A percentile compares a stretch with the other conserved stretches of the same genome.
These are phyloP conservation scores for Tachysurus fulvidraco DNA, from an alignment of 2,113 vertebrate species.

Conservation along the genomic window DNA sequence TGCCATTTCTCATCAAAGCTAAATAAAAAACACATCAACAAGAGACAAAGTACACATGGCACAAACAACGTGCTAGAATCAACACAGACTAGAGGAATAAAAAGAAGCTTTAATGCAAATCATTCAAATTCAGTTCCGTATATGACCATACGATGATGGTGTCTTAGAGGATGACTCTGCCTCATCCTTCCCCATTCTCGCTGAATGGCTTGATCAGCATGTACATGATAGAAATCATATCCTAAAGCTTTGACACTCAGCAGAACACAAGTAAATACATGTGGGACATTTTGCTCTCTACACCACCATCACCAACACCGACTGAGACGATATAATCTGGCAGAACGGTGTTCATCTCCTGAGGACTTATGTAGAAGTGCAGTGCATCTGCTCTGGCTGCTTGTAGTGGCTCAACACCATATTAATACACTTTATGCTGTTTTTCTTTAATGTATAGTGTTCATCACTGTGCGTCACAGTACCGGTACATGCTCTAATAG, in stretches of 20 bases:
- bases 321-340: background rate
- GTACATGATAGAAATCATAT: background rate
- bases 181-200: background rate
- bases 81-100: background rate
- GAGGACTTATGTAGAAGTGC: background rate
- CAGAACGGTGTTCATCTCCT: background rate
- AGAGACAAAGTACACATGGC: background rate
- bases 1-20: too few relatives aligned
- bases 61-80: background rate
- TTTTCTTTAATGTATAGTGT: background rate
- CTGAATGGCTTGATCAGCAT: background rate
- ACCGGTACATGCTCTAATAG: slow-evolving; percentile 74
- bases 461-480: slow-evolving; percentile 76
- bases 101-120: background rate
- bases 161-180: background rate
- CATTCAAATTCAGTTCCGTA: background rate
- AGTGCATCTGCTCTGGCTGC: background rate
- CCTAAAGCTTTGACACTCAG: background rate
- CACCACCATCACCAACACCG: background rate
- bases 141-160: background rate
- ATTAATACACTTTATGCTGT: background rate
- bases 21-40: background rate
- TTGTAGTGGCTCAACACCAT: background rate
- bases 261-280: background rate
- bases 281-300: background rate